These are phyloP conservation scores for Melieria picta DNA, from an alignment of 2,888 invertebrate species.

Conservation along the genomic window DNA sequence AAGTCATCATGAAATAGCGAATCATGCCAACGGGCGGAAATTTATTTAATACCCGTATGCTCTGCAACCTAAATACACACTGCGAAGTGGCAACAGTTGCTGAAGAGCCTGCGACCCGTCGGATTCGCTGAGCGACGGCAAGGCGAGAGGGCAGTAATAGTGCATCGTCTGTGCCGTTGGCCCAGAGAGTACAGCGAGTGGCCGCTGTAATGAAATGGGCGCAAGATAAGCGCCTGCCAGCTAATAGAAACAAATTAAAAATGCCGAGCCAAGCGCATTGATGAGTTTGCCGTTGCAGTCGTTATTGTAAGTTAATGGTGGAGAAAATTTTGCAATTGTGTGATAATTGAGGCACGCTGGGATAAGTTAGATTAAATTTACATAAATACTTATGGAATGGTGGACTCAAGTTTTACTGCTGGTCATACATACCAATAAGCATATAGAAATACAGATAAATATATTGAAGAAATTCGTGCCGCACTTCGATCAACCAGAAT, in stretches of 20 bases:
- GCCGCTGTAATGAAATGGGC: constrained; percentile 16
- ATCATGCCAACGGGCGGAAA: constrained; percentile 24
- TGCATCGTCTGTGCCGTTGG: no score
- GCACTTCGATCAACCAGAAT: no score
- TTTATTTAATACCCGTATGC: constrained; percentile 21
- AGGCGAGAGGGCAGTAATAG: no score
- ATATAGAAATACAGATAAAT: no score
- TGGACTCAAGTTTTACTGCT: no score
- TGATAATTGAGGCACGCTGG: constrained; percentile 15
- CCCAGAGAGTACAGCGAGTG: not conserved
- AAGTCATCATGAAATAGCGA: constrained; percentile 1
- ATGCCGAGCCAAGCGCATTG: constrained; percentile 12
- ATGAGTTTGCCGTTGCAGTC: not conserved
- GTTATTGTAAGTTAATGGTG: constrained; percentile 21
- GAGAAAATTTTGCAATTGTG: constrained; percentile 22
- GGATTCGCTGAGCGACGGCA: no score
- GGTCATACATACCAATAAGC: no score
- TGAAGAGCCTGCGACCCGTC: no score
- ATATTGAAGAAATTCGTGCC: no score
- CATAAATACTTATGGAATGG: no score
- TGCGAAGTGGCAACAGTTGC: not conserved
- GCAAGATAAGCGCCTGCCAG: constrained; percentile 18
- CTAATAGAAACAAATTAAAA: constrained; percentile 29
- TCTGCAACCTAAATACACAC: not conserved
- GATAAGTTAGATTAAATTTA: not conserved